Evolutionary conservation across 2,797 vertebrate genomes (phyloP).

Genomic region (Bovichtus variegatus): DNA sequence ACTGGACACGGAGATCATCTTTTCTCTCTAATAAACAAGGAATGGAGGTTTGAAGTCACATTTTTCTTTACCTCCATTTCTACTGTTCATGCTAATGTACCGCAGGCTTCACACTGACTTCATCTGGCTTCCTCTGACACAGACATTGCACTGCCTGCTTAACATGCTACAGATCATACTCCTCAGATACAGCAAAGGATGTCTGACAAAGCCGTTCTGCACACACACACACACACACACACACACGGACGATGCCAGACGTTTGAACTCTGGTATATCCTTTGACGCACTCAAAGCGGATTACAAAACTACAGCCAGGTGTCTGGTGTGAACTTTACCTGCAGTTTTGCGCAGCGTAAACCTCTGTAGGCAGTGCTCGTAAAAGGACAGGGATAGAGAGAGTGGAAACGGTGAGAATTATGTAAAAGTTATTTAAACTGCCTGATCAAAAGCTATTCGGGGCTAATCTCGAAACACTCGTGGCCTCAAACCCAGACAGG

Average conservation of each 20-base stretch:
- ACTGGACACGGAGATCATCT: background rate
- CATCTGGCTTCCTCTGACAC: constrained; percentile 2
- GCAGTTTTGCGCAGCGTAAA: constrained; percentile 10
- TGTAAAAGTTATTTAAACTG: constrained; percentile 58
- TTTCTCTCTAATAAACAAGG: background rate
- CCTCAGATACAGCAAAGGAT: constrained; percentile 1
- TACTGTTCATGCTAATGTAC: background rate
- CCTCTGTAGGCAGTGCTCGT: constrained; percentile 1
- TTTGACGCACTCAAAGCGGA: constrained; percentile 8
- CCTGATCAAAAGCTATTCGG: constrained; percentile 56
- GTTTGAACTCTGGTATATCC: background rate
- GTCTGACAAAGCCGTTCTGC: constrained; percentile 3
- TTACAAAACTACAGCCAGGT: background rate
- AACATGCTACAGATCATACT: constrained; percentile 3
- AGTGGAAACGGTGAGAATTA: constrained; percentile 50
- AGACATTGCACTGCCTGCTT: background rate
- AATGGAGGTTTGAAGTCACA: background rate
- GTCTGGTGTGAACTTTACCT: constrained; percentile 20
- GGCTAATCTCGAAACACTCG: constrained; percentile 63
- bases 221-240: background rate
- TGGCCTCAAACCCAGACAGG: constrained; percentile 56
- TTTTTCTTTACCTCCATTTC: background rate
- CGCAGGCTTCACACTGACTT: background rate
- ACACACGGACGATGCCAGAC: constrained; percentile 8
- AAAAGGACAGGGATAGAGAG: constrained; percentile 29